These are phyloP conservation scores for Enteromius afrohamiltoni DNA, from an alignment of 2,797 vertebrate genomes.

Conservation along the genomic window DNA sequence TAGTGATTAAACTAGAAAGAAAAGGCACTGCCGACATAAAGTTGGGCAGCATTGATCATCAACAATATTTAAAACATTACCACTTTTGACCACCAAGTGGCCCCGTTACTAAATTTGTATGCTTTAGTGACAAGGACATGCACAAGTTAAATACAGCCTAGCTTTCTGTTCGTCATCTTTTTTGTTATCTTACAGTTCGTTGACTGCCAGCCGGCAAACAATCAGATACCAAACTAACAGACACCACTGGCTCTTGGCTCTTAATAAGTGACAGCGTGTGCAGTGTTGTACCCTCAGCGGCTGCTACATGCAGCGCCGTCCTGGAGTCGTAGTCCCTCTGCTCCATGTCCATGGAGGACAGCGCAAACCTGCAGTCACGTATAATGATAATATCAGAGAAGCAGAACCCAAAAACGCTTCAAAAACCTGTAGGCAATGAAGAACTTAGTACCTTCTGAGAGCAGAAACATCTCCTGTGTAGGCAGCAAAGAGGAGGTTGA, in stretches of 20 bases:
- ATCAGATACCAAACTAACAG: not conserved
- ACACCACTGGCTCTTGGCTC: not conserved
- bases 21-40: no score
- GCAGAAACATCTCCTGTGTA: slow-evolving; percentile 98
- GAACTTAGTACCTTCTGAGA: slow-evolving; percentile 84
- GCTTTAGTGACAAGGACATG: not conserved
- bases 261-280: slow-evolving; percentile 7
- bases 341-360: slow-evolving; percentile 99
- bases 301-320: slow-evolving; percentile 93
- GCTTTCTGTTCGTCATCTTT: not conserved
- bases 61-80: not conserved
- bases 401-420: not conserved
- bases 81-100: not conserved
- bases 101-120: not conserved
- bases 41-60: not conserved
- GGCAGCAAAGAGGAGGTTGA: slow-evolving; percentile 95
- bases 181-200: not conserved
- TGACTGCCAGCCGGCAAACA: not conserved
- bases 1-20: not conserved
- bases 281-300: slow-evolving; percentile 86
- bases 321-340: slow-evolving; percentile 97
- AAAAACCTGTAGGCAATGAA: not conserved
- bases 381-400: not conserved
- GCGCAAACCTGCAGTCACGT: slow-evolving; percentile 82
- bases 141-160: not conserved